Evolutionary conservation across 2,113 vertebrate genomes (phyloP), one percentile per base, ranked within the genome.

Genomic region (Corvus cornix): DNA sequence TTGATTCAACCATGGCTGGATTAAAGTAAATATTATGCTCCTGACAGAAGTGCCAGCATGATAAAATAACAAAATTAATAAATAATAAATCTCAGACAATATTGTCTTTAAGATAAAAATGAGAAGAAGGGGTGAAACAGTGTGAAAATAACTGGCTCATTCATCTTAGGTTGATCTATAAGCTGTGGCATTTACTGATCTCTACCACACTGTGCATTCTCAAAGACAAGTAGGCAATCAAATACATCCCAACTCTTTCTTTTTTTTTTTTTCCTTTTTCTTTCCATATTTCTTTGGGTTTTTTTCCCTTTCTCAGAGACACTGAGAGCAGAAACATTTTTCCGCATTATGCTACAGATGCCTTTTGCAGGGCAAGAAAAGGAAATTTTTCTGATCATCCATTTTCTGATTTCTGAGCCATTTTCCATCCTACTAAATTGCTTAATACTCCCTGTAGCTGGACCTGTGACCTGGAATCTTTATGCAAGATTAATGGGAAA

Each of bases 401-500:
- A 28, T 91, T 91, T 90, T 91, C 82, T 94, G 78, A 96, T 81
- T 91, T 93, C 86, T 92, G 72, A 87, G 83, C 62, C 60, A 68
- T 87, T 94, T 96, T 67, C 84, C 74, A 52, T 87, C 63, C 59
- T 53, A 43, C 88, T 83, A 94, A 94, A 97, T 96, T 97, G 97
- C 97, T 97, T 96, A 97, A 97, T 77, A 74, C 85, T 90, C 95
- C 94, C 94, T 84, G 60, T 87, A 94, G 91, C 46, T 85, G 90
- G 90, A 88, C 93, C 97, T 92, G 79, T 95, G 95, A 97, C 94
- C 97, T 85, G n/a, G 80, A 97, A 97, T 97, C 96, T 96, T 97
- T 94, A 95, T 96, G 85, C 72, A 94, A 89, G 95, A 98, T 97
- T 97, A 96, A 95, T 96, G 91, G 89, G 94, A 96, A 98, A 83